These are phyloP conservation scores for Cosmia trapezina DNA, from an alignment of 2,888 invertebrate species.

Conservation along the genomic window DNA sequence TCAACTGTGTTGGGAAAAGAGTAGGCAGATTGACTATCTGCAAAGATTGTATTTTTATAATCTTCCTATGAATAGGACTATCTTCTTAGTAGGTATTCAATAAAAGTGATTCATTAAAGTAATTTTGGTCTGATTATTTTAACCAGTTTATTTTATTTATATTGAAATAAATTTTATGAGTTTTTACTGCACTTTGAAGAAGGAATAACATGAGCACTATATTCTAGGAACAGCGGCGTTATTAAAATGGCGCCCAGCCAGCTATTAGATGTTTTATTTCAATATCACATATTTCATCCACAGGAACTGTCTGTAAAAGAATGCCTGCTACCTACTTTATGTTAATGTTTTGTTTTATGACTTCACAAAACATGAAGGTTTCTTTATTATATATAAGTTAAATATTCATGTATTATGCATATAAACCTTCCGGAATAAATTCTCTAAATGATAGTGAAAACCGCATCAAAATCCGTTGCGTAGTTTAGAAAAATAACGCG, in stretches of 20 bases:
- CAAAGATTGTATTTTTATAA: background rate
- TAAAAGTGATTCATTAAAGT: too few species aligned
- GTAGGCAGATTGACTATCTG: background rate
- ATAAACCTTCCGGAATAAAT: too few species aligned
- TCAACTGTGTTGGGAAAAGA: background rate
- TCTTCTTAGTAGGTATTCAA: too few species aligned
- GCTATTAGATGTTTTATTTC: conserved; percentile 52
- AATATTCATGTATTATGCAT: too few species aligned
- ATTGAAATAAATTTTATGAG: background rate
- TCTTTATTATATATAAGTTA: too few species aligned
- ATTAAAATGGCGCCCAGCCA: conserved; percentile 56
- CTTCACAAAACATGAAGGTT: too few species aligned
- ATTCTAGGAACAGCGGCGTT: conserved; percentile 13
- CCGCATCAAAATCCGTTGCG: too few species aligned
- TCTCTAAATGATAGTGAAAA: too few species aligned
- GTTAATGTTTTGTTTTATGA: too few species aligned
- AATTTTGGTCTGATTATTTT: too few species aligned
- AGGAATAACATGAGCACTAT: conserved; percentile 20
- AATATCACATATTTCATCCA: conserved; percentile 43
- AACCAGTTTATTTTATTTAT: too few species aligned
- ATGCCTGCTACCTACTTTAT: background rate
- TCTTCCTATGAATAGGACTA: background rate
- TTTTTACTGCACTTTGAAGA: conserved; percentile 10
- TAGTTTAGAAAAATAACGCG: too few species aligned
- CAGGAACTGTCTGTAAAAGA: conserved; percentile 35